Evolutionary conservation across 2,888 invertebrate species (phyloP), one percentile per base, ranked within the genome.

Genomic region (Leptopilina myrica): DNA sequence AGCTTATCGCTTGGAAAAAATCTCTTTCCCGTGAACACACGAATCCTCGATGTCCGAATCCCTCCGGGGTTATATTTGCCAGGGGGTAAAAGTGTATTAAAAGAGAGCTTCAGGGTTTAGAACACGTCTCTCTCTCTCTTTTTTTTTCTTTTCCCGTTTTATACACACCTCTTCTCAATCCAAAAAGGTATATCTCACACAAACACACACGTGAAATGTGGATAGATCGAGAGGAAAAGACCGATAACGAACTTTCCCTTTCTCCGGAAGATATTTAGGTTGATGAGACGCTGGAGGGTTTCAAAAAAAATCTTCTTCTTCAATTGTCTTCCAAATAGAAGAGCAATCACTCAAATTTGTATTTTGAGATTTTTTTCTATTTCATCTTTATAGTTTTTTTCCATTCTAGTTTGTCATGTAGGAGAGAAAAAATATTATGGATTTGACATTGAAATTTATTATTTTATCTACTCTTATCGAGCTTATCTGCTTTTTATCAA

Each of bases 1-100:
- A 12, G 76, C 79, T 80, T 83, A 83, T 81, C 83, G 79, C 69
- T 77, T 69, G 73, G 75, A 82, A 81, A 76, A 80, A 79, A 80
- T 80, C 62, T 40, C 69, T n/a, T 14, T 14, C 53, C 26, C 53
- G 14, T 8, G n/a, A n/a, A 5, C 26, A 26, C 53, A 69, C 49
- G 49, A 53, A 43, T 73, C 53, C 56, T 73, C n/a, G n/a, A 1
- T 56, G n/a, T 73, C 56, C 56, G 53, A 56, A 53, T 73, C 33
- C 56, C 73, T 73, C 53, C 53, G 33, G 56, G 56, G 53, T 73
- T 73, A 11, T 49, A 12, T 49, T 49, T 49, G 9, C 49, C 49
- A 11, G 49, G 49, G 49, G 12, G 49, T 9, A 12, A 49, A 3
- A 6, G n/a, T 49, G 56, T 20, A 26, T 12, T 26, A 53, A 26